phyloP scores from a whole-genome alignment of 2,113 vertebrate species.

The Ascaphus truei region DNA sequence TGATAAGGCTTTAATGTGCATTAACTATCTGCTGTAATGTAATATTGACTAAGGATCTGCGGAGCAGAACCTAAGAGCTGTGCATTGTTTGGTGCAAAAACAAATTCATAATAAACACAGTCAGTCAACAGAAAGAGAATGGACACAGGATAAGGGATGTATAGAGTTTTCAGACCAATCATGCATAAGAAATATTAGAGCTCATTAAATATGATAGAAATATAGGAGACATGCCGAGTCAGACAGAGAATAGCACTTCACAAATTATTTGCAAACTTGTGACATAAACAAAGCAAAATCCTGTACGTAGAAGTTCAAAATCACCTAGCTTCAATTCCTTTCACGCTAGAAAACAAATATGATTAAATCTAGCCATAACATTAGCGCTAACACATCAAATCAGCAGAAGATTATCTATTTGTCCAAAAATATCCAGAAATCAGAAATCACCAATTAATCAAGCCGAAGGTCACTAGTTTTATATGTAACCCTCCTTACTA shows the following conservation, averaged over 20 bases:
- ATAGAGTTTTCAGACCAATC: neutral
- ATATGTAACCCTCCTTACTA: too few relatives aligned
- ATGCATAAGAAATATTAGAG: neutral
- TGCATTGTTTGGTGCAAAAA: constrained; percentile 6
- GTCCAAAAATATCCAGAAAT: too few relatives aligned
- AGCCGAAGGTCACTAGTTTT: too few relatives aligned
- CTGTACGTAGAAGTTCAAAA: too few relatives aligned
- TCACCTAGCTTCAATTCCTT: too few relatives aligned
- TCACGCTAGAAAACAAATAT: too few relatives aligned
- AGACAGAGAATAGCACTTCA: neutral
- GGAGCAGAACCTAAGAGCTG: neutral
- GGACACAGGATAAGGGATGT: neutral
- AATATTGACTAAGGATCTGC: constrained; percentile 3
- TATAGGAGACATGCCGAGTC: neutral
- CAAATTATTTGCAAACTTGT: neutral
- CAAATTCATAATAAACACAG: neutral
- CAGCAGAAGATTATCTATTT: too few relatives aligned
- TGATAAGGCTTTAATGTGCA: neutral
- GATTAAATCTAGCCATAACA: too few relatives aligned
- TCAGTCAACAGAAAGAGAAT: neutral
- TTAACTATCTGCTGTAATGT: neutral
- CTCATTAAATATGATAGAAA: constrained; percentile 10
- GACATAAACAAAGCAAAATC: too few relatives aligned
- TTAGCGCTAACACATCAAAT: too few relatives aligned
- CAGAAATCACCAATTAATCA: too few relatives aligned